These are phyloP conservation scores for Dunckerocampus dactyliophorus DNA, from an alignment of 2,113 vertebrate genomes.

Conservation along the genomic window DNA sequence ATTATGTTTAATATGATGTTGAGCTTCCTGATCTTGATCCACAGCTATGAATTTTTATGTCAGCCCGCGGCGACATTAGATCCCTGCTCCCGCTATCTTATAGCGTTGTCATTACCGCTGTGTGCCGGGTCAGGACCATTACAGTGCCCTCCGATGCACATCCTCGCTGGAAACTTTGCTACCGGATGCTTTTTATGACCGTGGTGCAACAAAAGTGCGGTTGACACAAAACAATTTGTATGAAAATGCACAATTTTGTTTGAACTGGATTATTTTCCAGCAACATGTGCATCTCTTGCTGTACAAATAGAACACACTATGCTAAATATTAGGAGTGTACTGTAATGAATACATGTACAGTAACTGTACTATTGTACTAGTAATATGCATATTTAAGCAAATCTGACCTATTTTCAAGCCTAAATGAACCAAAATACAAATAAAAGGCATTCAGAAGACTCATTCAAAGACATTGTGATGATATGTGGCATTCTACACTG, in stretches of 20 bases:
- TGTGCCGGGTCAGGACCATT: constrained; percentile 40
- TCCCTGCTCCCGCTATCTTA: constrained; percentile 32
- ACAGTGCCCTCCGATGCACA: constrained; percentile 32
- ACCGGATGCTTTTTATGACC: constrained; percentile 4
- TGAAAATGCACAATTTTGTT: constrained; percentile 4
- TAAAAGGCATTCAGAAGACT: too few relatives aligned
- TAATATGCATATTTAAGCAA: too few relatives aligned
- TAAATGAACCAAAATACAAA: too few relatives aligned
- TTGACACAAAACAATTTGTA: neutral
- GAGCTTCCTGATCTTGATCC: constrained; percentile 32
- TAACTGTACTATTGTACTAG: too few relatives aligned
- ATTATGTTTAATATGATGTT: constrained; percentile 53
- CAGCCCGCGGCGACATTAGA: constrained; percentile 40
- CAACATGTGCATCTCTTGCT: too few relatives aligned
- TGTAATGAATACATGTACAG: too few relatives aligned
- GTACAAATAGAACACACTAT: too few relatives aligned
- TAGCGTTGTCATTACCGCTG: constrained; percentile 41
- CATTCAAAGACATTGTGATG: too few relatives aligned
- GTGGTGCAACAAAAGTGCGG: neutral
- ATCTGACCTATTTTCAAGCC: too few relatives aligned
- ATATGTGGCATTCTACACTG: too few relatives aligned
- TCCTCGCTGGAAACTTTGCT: constrained; percentile 21
- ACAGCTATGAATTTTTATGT: constrained; percentile 66
- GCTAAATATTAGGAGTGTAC: too few relatives aligned
- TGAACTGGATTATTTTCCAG: too few relatives aligned